These are phyloP conservation scores for Ochotona princeps DNA, from an alignment of 2,113 vertebrate genomes.

Conservation along the genomic window DNA sequence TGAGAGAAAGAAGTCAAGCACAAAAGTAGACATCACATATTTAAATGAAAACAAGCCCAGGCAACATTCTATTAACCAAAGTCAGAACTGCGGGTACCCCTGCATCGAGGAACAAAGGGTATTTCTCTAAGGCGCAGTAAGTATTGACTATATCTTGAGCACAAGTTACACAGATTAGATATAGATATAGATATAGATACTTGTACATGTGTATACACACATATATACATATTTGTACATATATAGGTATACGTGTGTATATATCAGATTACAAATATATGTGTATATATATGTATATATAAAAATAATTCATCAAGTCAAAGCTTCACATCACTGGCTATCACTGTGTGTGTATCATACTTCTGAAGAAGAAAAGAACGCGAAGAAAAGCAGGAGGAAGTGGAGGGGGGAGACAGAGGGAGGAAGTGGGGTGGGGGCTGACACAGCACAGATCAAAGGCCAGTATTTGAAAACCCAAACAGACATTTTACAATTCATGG, in stretches of 20 bases:
- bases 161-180: neutral
- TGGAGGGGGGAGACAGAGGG: neutral
- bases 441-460: neutral
- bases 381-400: accelerated
- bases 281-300: no score
- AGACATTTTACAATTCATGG: neutral
- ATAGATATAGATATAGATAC: no score
- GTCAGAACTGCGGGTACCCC: neutral
- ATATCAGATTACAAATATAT: no score
- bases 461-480: neutral
- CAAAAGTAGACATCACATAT: neutral
- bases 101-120: neutral
- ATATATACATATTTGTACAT: no score
- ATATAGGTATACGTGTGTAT: no score
- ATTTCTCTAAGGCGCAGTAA: neutral
- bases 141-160: neutral
- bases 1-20: neutral
- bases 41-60: neutral
- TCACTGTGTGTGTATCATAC: neutral
- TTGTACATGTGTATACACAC: no score
- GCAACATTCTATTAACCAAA: neutral
- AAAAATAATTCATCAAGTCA: neutral
- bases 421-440: neutral
- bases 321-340: neutral
- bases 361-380: neutral